Evolutionary conservation across 2,888 invertebrate species (phyloP).

Genomic region (Drosophila stalkeri): DNA sequence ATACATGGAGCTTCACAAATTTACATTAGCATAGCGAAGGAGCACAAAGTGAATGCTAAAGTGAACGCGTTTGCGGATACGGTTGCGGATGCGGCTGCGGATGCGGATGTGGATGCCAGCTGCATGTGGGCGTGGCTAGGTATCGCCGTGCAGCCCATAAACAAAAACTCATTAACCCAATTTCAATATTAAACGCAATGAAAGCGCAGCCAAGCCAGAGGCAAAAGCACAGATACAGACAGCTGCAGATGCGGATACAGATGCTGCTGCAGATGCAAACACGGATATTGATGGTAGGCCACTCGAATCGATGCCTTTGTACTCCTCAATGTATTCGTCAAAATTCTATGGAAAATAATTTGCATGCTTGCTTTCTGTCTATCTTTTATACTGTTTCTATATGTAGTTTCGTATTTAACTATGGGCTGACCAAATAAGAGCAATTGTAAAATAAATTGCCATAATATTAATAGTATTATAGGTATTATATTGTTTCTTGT

Average conservation of each 20-base stretch:
- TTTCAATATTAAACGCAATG: constrained; percentile 69
- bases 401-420: neutral
- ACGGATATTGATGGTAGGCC: neutral
- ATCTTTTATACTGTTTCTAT: too few species aligned
- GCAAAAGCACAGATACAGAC: constrained; percentile 27
- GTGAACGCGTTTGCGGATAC: constrained; percentile 29
- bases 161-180: constrained; percentile 78
- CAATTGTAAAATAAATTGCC: neutral
- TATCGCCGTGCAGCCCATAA: constrained; percentile 53
- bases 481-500: neutral
- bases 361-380: too few species aligned
- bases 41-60: constrained; percentile 51
- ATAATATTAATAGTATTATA: neutral
- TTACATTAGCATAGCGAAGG: constrained; percentile 55
- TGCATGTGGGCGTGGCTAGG: constrained; percentile 35
- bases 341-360: too few species aligned
- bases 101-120: constrained; percentile 5
- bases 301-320: constrained; percentile 35
- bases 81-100: constrained; percentile 5
- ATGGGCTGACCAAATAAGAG: neutral
- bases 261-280: neutral
- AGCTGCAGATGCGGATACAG: neutral
- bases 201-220: constrained; percentile 58
- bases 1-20: constrained; percentile 38
- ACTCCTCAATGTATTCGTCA: neutral